These are phyloP conservation scores for Melipona bicolor DNA, from an alignment of 2,888 invertebrate species.

Conservation along the genomic window DNA sequence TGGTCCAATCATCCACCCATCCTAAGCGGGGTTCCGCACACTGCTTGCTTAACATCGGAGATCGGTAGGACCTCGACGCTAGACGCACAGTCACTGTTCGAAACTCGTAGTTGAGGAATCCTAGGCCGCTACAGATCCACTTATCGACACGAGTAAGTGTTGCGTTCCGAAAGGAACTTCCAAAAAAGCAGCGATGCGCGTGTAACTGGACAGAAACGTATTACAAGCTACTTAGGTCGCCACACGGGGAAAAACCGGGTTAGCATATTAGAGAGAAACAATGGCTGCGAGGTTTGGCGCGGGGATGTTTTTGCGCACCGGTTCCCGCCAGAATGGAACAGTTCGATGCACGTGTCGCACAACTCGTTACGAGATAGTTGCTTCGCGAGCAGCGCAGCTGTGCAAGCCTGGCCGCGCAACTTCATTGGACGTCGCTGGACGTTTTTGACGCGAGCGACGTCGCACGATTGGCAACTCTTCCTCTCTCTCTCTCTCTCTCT, in stretches of 20 bases:
- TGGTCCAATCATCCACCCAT: no score
- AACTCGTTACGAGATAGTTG: conserved; percentile 64
- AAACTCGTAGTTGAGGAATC: no score
- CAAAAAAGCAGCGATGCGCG: neutral
- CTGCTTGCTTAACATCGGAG: no score
- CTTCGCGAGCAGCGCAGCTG: conserved; percentile 47
- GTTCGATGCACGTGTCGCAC: conserved; percentile 61
- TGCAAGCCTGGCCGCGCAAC: conserved; percentile 42
- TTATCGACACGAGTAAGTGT: no score
- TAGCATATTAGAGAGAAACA: conserved; percentile 31
- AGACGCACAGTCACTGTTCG: no score
- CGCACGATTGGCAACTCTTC: conserved; percentile 61
- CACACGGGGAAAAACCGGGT: conserved; percentile 27
- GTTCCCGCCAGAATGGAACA: conserved; percentile 21
- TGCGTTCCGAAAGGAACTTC: no score
- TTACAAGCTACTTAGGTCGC: conserved; percentile 4
- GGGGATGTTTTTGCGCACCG: conserved; percentile 27
- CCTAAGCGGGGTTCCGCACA: no score
- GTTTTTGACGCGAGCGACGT: conserved; percentile 47
- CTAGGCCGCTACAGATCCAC: no score
- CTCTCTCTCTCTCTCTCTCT: neutral
- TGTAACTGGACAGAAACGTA: neutral
- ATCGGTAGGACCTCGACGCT: no score
- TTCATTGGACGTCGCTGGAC: conserved; percentile 31
- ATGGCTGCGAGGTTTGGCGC: neutral